Evolutionary conservation across 2,113 vertebrate genomes (phyloP).

Genomic region (Actenoides lindsayi): DNA sequence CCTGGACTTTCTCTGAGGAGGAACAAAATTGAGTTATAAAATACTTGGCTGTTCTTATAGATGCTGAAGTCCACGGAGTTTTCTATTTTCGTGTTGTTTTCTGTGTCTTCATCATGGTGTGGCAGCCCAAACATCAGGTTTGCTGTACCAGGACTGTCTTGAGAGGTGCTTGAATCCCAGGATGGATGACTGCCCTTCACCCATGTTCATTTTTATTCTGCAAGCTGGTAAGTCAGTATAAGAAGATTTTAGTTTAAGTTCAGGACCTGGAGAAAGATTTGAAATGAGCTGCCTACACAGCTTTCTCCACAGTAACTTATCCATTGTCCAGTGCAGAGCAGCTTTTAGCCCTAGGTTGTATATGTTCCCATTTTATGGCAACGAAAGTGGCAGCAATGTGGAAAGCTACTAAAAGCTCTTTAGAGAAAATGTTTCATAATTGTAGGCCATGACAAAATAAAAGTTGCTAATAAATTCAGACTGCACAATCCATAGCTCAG

Average conservation of each 20-base stretch:
- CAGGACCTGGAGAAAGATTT: background rate
- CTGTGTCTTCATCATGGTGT: background rate
- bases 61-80: background rate
- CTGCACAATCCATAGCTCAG: background rate
- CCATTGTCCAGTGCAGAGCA: background rate
- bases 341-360: conserved; percentile 28
- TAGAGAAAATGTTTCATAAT: conserved; percentile 27
- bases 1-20: background rate
- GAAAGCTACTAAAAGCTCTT: conserved; percentile 21
- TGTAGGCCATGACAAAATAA: conserved; percentile 15
- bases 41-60: background rate
- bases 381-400: background rate
- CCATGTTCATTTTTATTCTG: background rate
- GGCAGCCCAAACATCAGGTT: background rate
- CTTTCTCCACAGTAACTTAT: conserved; percentile 6
- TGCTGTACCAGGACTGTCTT: background rate
- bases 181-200: background rate
- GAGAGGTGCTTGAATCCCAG: background rate
- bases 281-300: background rate
- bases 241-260: background rate
- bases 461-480: background rate
- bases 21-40: background rate
- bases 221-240: background rate
- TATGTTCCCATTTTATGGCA: conserved; percentile 15
- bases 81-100: background rate